A percentile compares a stretch with the other conserved stretches of the same genome.
Conservation (phyloP, 2,888 invertebrate genomes). For the Torymus auratus region DNA sequence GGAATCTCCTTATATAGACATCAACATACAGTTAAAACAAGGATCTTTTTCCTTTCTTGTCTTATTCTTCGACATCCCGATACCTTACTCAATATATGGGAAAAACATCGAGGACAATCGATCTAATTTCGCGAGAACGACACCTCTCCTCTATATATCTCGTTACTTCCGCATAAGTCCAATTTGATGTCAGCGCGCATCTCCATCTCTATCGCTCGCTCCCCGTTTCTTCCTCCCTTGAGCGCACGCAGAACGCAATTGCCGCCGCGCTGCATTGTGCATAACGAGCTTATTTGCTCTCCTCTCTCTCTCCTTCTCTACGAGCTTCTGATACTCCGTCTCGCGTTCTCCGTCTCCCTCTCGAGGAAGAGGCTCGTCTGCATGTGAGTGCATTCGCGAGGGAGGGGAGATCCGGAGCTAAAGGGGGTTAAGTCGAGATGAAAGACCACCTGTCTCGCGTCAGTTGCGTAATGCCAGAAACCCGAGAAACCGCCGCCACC, state of each 20-base stretch:
- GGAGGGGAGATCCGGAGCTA: background rate
- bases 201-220: background rate
- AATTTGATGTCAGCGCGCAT: constrained; percentile 19
- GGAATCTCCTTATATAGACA: no score
- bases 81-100: no score
- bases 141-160: background rate
- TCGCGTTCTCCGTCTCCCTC: background rate
- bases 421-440: constrained; percentile 49
- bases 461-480: constrained; percentile 62
- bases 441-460: constrained; percentile 61
- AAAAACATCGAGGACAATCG: no score
- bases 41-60: no score
- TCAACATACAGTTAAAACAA: no score
- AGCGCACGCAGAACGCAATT: background rate
- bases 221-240: background rate
- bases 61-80: no score
- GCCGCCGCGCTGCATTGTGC: background rate
- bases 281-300: constrained; percentile 37
- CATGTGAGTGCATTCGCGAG: background rate
- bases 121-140: no score
- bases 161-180: constrained; percentile 11
- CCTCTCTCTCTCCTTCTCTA: background rate
- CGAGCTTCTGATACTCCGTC: background rate
- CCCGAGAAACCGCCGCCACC: constrained; percentile 54
- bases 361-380: background rate